Percentiles rank a stretch among this genome's conserved stretches.
These are phyloP conservation scores for Galaxias olidus DNA, from an alignment of 2,797 vertebrate species.

Conservation along the genomic window DNA sequence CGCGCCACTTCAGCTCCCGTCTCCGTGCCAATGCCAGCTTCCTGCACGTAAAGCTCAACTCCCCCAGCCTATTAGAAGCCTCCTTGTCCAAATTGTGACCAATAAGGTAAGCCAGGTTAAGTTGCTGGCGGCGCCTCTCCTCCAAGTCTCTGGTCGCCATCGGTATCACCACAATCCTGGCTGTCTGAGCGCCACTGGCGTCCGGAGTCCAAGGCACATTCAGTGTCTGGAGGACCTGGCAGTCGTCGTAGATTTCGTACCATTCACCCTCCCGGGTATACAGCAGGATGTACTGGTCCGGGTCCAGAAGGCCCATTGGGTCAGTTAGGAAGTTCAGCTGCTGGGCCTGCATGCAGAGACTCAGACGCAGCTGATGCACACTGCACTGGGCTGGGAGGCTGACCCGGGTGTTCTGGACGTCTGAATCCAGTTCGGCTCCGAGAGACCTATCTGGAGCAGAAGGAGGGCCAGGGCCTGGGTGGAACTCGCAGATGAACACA, in stretches of 20 bases:
- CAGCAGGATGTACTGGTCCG: conserved; percentile 69
- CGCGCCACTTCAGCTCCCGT: conserved; percentile 63
- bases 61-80: conserved; percentile 63
- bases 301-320: conserved; percentile 67
- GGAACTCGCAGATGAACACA: conserved; percentile 68
- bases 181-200: conserved; percentile 41
- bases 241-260: conserved; percentile 79
- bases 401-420: no score
- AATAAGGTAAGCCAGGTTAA: conserved; percentile 64
- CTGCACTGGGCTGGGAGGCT: conserved; percentile 71
- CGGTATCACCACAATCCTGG: conserved; percentile 57
- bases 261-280: conserved; percentile 65
- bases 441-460: no score
- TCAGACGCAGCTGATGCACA: conserved; percentile 72
- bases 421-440: no score
- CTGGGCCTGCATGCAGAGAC: conserved; percentile 66
- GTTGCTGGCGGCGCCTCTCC: conserved; percentile 49
- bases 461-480: conserved; percentile 16
- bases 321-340: conserved; percentile 55
- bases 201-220: conserved; percentile 68
- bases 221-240: conserved; percentile 73
- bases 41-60: conserved; percentile 74
- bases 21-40: conserved; percentile 70
- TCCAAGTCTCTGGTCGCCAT: conserved; percentile 41
- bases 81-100: conserved; percentile 69